A percentile compares a stretch with the other conserved stretches of the same genome.
Evolutionary conservation across 2,888 invertebrate genomes (phyloP).

Genomic region (Calliscelio sp.): DNA sequence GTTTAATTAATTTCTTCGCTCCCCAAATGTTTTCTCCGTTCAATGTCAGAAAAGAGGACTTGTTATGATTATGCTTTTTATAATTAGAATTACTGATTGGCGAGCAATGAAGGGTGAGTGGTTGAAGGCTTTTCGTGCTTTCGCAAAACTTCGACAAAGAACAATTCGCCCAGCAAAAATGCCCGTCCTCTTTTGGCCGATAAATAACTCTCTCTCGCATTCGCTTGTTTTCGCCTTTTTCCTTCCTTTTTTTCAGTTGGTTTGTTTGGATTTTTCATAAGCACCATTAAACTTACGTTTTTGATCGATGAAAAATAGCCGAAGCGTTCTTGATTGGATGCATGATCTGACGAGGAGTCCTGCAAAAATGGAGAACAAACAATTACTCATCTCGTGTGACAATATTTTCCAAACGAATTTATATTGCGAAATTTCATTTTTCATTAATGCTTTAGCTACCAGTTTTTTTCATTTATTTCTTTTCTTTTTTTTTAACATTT

Average conservation of each 20-base stretch:
- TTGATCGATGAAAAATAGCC: conserved; percentile 85
- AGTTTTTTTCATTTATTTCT: too few relatives aligned
- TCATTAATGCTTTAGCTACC: conserved; percentile 31
- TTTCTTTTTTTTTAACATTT: neutral
- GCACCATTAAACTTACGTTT: conserved; percentile 81
- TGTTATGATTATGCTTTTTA: conserved; percentile 79
- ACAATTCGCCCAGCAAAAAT: conserved; percentile 60
- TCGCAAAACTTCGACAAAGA: conserved; percentile 60
- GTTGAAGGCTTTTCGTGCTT: conserved; percentile 47
- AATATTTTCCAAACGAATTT: conserved; percentile 62
- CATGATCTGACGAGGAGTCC: conserved; percentile 84
- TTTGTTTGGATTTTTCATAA: conserved; percentile 38
- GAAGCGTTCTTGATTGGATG: conserved; percentile 84
- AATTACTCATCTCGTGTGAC: conserved; percentile 49
- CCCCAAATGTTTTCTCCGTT: conserved; percentile 74
- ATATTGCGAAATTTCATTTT: conserved; percentile 49
- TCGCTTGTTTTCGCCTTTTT: conserved; percentile 3
- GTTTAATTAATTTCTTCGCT: conserved; percentile 74
- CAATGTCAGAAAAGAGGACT: conserved; percentile 66
- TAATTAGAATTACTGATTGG: conserved; percentile 81
- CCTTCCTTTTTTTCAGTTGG: conserved; percentile 17
- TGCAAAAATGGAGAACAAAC: conserved; percentile 75
- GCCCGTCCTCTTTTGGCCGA: conserved; percentile 10
- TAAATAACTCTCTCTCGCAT: conserved; percentile 47
- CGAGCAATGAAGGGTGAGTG: conserved; percentile 67